phyloP scores from a whole-genome alignment of 2,113 vertebrate genomes.

The Mugil cephalus region DNA sequence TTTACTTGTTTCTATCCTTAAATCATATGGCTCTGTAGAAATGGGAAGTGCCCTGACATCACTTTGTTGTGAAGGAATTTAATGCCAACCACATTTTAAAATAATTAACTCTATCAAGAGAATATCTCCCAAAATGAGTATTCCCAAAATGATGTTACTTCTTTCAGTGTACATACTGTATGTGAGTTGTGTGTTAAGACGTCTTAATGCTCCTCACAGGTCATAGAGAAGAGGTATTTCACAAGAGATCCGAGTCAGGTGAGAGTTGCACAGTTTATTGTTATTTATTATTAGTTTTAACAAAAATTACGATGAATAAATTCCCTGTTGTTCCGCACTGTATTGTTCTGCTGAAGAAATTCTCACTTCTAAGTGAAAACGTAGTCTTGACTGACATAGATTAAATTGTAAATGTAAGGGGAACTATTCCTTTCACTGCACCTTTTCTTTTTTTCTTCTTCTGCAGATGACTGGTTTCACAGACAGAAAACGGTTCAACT shows the following conservation, averaged over 20 bases:
- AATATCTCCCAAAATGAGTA: too few species aligned
- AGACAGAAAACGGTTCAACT: conserved; percentile 92
- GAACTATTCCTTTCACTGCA: neutral
- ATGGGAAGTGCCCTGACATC: too few species aligned
- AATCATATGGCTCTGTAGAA: too few species aligned
- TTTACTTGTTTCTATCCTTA: too few species aligned
- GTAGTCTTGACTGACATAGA: neutral
- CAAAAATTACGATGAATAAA: too few species aligned
- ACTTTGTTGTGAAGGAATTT: too few species aligned
- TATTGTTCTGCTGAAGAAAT: neutral
- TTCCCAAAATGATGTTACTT: too few species aligned
- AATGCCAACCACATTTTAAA: too few species aligned
- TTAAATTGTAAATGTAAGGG: neutral
- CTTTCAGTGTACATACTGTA: neutral
- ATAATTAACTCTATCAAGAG: too few species aligned
- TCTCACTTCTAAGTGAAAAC: neutral
- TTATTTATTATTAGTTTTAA: neutral
- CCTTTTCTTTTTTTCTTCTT: conserved; percentile 37
- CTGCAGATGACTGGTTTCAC: conserved; percentile 91
- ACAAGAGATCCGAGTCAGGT: conserved; percentile 93
- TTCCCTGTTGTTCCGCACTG: too few species aligned
- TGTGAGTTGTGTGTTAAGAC: neutral
- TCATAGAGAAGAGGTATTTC: conserved; percentile 97
- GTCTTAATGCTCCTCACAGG: conserved; percentile 76
- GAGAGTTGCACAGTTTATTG: conserved; percentile 39